phyloP scores from a whole-genome alignment of 2,797 vertebrate species.

The Eurystomus glaucurus region DNA sequence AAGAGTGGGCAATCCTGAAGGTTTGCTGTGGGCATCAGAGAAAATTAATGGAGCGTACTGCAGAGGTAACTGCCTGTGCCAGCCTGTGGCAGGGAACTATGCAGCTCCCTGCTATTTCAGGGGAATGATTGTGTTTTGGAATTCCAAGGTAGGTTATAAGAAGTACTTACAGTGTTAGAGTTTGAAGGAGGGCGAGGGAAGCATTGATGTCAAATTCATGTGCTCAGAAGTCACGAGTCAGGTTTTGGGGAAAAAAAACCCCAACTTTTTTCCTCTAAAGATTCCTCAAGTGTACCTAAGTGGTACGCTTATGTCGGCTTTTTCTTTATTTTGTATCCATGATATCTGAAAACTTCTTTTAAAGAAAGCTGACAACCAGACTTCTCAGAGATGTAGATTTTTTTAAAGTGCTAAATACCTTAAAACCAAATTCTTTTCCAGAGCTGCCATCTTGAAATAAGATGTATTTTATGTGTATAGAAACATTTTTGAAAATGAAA shows the following conservation, averaged over 20 bases:
- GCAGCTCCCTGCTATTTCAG: not conserved
- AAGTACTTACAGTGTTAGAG: not conserved
- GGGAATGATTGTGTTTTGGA: accelerated
- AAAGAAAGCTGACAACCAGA: not conserved
- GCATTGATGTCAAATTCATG: not conserved
- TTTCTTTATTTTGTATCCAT: not conserved
- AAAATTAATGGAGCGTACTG: accelerated
- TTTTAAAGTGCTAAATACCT: not conserved
- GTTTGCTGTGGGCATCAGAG: not conserved
- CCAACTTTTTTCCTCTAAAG: not conserved
- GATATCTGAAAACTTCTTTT: not conserved
- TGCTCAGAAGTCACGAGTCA: not conserved
- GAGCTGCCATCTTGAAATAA: not conserved
- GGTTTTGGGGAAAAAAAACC: accelerated
- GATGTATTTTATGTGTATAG: not conserved
- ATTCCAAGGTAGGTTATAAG: not conserved
- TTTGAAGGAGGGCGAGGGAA: not conserved
- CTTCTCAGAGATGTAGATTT: not conserved
- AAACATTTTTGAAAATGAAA: not conserved
- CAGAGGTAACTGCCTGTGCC: not conserved
- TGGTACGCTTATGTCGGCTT: not conserved
- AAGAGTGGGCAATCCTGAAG: not conserved
- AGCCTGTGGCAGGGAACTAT: accelerated
- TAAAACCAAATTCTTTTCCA: not conserved
- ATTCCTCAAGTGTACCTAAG: not conserved